Percentiles rank a stretch among this genome's conserved stretches.
phyloP scores from a whole-genome alignment of 1,140 invertebrate species.

The Drosophila ironensis region DNA sequence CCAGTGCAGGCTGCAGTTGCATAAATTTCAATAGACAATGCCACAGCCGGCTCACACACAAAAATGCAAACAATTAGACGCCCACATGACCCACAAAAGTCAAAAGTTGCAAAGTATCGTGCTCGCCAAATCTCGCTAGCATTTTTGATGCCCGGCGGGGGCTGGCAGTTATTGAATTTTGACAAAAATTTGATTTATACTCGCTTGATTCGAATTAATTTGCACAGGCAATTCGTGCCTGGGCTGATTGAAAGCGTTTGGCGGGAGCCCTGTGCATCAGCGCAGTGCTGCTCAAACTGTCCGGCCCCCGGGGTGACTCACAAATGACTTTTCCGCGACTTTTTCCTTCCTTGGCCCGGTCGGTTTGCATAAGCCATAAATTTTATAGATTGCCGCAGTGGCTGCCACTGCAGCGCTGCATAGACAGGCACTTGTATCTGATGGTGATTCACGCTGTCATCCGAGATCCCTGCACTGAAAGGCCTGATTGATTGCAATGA shows the following conservation, averaged over 20 bases:
- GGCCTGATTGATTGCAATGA: conserved; percentile 2
- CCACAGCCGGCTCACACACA: conserved; percentile 9
- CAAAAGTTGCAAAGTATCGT: conserved; percentile 20
- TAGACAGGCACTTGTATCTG: not conserved
- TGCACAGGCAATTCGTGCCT: conserved; percentile 30
- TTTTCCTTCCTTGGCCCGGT: not conserved
- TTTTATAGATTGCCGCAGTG: conserved; percentile 23
- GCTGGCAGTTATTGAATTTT: conserved; percentile 48
- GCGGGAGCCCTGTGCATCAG: not conserved
- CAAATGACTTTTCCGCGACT: not conserved
- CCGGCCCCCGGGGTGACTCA: conserved; percentile 7
- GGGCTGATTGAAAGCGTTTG: conserved; percentile 22
- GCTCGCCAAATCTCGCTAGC: conserved; percentile 11
- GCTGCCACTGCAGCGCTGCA: not conserved
- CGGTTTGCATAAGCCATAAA: conserved; percentile 34
- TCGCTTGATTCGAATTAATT: conserved; percentile 44
- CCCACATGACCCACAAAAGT: conserved; percentile 58
- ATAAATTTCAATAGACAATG: conserved; percentile 57
- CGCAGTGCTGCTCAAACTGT: conserved; percentile 1
- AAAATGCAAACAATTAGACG: conserved; percentile 71
- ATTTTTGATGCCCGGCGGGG: conserved; percentile 49
- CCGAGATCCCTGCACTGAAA: conserved; percentile 3
- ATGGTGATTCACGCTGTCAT: conserved; percentile 1
- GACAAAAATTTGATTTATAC: conserved; percentile 60
- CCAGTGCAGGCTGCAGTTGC: conserved; percentile 49